Evolutionary conservation across 1,140 invertebrate species (phyloP).

Genomic region (Aethina tumida): DNA sequence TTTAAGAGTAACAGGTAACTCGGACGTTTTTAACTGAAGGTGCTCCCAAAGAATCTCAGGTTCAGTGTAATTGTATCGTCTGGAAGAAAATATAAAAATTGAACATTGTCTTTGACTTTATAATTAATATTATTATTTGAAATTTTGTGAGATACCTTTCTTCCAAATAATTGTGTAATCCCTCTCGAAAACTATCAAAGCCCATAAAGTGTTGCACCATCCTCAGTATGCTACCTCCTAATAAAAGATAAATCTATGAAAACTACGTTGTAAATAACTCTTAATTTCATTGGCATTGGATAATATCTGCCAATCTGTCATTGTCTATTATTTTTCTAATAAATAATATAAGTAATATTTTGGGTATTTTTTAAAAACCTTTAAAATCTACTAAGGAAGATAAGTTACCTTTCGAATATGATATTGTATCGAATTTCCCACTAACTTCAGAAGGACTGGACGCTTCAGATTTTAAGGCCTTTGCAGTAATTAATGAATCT

Average conservation of each 20-base stretch:
- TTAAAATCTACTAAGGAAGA: too few species aligned
- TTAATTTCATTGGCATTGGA: not conserved
- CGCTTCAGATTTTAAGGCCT: too few species aligned
- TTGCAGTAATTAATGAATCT: too few species aligned
- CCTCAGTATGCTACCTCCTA: slow-evolving; percentile 51
- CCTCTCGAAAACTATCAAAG: slow-evolving; percentile 46
- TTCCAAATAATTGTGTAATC: slow-evolving; percentile 44
- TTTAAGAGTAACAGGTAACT: not conserved
- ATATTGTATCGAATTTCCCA: slow-evolving; percentile 47
- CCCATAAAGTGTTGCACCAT: slow-evolving; percentile 70
- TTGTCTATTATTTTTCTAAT: not conserved
- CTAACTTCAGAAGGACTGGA: slow-evolving; percentile 40
- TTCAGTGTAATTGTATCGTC: slow-evolving; percentile 6
- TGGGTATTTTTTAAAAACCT: too few species aligned
- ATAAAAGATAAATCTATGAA: slow-evolving; percentile 2
- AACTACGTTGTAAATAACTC: not conserved
- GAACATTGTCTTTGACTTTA: slow-evolving; percentile 14
- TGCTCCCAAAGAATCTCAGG: slow-evolving; percentile 7
- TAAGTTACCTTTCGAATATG: slow-evolving; percentile 50
- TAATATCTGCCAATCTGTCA: not conserved
- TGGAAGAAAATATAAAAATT: slow-evolving; percentile 2
- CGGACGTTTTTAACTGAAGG: not conserved
- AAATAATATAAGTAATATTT: not conserved
- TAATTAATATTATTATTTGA: slow-evolving; percentile 34
- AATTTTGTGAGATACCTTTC: too few species aligned